Base-by-base conservation (phyloP, 2,888 invertebrate genomes). In the Opisthograptis luteolata region DNA sequence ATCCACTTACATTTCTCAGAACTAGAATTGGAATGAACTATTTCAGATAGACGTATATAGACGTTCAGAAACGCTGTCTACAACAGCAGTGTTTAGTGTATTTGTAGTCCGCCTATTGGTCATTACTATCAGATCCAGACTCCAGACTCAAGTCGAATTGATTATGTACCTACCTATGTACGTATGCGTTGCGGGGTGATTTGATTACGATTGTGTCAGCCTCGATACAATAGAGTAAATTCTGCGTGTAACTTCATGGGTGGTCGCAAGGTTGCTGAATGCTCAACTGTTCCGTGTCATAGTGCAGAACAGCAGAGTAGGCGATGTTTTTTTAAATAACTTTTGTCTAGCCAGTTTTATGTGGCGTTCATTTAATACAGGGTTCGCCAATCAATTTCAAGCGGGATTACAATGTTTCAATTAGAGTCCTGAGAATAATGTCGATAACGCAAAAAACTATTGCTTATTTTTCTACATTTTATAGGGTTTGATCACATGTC, bases 251-350 rank as follows among this genome's bases (percentile, higher is more conserved):
- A 59, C 60, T 60, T 58, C 59, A 63, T 58, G 61, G 63, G 43
- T 60, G 47, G 55, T 44, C 36, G 19, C 67, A 66, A 73, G 73
- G 73, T 62, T 64, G 52, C 42, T 43, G 52, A 62, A 62, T 60
- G 66, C 58, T 62, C 49, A 47, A 46, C 50, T 31, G 70, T 73
- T 73, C 74, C 74, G 74, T 55, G 60, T 35, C 50, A 63, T 62
- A 45, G 50, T 36, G n/a, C 7, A 31, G 14, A 0, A 9, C 22
- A 31, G 17, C 31, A 9, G 1, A 34, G 27, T 31, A 27, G 10
- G 12, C 1, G 30, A 30, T 34, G 15, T 30, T 19, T 28, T 3
- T 14, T n/a, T n/a, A n/a, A n/a, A n/a, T n/a, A n/a, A n/a, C n/a
- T n/a, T n/a, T n/a, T n/a, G n/a, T n/a, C n/a, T n/a, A n/a, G n/a